These are phyloP conservation scores for Apamea crenata DNA, from an alignment of 2,888 invertebrate species.

Conservation along the genomic window DNA sequence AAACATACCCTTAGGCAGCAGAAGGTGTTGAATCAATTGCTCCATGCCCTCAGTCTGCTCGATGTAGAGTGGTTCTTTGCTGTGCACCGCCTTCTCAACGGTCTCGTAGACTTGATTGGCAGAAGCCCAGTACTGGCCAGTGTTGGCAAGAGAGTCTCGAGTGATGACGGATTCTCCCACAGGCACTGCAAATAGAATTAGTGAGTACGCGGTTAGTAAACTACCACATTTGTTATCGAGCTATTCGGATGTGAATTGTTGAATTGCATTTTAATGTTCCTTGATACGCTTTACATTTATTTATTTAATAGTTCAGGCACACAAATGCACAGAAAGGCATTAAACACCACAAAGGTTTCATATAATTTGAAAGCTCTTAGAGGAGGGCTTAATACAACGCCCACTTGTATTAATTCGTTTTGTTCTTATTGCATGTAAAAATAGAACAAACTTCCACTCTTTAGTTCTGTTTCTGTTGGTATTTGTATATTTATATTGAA, in stretches of 20 bases:
- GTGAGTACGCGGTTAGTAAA: neutral
- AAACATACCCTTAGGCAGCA: constrained; percentile 91
- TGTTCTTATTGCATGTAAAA: neutral
- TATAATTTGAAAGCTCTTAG: neutral
- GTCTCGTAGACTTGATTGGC: constrained; percentile 85
- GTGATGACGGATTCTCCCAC: constrained; percentile 87
- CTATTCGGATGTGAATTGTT: neutral
- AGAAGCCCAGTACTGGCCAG: constrained; percentile 88
- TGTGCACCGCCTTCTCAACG: constrained; percentile 85
- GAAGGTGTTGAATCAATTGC: constrained; percentile 91
- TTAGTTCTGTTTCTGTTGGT: neutral
- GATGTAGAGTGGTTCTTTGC: constrained; percentile 85
- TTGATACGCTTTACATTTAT: neutral
- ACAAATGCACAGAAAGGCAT: neutral
- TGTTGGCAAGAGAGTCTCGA: constrained; percentile 91
- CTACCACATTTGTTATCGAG: neutral
- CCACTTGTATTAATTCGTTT: neutral
- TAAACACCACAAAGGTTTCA: neutral
- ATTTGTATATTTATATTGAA: neutral
- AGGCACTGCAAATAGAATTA: constrained; percentile 73
- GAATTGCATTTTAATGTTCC: neutral
- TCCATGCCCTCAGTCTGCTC: constrained; percentile 88
- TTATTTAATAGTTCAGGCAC: neutral
- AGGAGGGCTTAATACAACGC: neutral
- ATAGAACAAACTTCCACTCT: neutral